Conservation (phyloP, 37 sponge, comb jelly and placozoan genomes). For the Aphrocallistes beatrix region DNA sequence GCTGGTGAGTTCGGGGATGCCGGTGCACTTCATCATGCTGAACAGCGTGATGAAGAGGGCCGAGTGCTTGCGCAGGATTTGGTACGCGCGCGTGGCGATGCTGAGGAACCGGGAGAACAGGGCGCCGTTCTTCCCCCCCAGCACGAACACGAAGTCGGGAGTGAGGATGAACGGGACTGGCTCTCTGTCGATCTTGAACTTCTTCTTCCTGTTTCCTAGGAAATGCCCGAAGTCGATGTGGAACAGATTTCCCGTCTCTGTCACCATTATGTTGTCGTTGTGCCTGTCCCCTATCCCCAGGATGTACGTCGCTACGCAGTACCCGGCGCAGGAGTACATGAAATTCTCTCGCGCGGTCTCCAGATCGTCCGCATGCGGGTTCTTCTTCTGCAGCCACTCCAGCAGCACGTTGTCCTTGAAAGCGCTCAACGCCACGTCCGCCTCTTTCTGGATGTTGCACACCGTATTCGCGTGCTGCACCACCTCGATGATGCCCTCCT, state of each 20-base stretch:
- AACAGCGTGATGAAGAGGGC: conserved; percentile 77
- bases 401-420: conserved; percentile 66
- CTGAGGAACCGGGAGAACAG: conserved; percentile 61
- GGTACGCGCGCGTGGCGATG: conserved; percentile 54
- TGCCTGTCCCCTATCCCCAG: conserved; percentile 87
- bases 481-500: conserved; percentile 76
- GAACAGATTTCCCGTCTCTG: conserved; percentile 74
- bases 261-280: conserved; percentile 94
- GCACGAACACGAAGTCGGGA: conserved; percentile 81
- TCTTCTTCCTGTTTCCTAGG: conserved; percentile 80
- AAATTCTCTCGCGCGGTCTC: conserved; percentile 58
- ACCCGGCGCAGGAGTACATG: conserved; percentile 83
- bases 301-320: conserved; percentile 86
- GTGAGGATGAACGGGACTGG: conserved; percentile 89
- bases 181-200: conserved; percentile 78
- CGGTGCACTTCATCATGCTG: conserved; percentile 71
- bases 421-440: conserved; percentile 53
- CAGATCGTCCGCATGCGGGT: conserved; percentile 41
- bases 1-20: conserved; percentile 73
- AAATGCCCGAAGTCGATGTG: conserved; percentile 99
- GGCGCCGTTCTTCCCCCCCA: conserved; percentile 75
- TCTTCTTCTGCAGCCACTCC: conserved; percentile 66
- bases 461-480: conserved; percentile 65
- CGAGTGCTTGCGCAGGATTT: conserved; percentile 49
- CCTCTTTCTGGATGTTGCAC: conserved; percentile 49